Evolutionary conservation across 2,113 vertebrate species (phyloP).

Genomic region (Nicator chloris): DNA sequence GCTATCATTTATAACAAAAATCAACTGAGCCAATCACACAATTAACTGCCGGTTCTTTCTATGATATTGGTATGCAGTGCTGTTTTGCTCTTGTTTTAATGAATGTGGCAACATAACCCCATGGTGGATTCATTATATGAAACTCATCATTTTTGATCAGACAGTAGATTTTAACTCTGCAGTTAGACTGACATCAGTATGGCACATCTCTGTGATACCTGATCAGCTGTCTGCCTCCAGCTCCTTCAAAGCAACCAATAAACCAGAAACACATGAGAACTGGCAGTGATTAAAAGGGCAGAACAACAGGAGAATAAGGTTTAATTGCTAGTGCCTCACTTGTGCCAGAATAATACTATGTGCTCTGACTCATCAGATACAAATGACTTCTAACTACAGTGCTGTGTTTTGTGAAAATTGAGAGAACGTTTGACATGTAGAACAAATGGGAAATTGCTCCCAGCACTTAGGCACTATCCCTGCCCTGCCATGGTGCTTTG

Average conservation of each 20-base stretch:
- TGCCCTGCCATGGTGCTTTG: neutral
- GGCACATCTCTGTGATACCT: neutral
- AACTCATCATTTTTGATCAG: neutral
- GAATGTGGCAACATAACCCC: neutral
- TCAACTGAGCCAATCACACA: neutral
- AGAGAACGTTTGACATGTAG: neutral
- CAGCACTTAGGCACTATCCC: neutral
- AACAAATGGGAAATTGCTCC: neutral
- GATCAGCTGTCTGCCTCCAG: neutral
- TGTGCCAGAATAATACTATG: conserved; percentile 9
- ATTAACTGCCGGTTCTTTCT: neutral
- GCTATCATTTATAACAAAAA: neutral
- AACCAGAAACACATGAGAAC: neutral
- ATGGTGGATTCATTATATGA: neutral
- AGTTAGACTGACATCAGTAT: neutral
- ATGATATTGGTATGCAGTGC: neutral
- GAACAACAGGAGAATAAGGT: conserved; percentile 4
- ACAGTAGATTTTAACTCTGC: neutral
- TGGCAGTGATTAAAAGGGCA: conserved; percentile 4
- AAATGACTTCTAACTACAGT: neutral
- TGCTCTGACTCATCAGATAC: conserved; percentile 25
- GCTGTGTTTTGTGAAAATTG: neutral
- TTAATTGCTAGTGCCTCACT: conserved; percentile 4
- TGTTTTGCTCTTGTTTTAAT: neutral
- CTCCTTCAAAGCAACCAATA: neutral